Evolutionary conservation across 2,113 vertebrate genomes (phyloP), one percentile per base, ranked within the genome.

Genomic region (Alosa alosa): DNA sequence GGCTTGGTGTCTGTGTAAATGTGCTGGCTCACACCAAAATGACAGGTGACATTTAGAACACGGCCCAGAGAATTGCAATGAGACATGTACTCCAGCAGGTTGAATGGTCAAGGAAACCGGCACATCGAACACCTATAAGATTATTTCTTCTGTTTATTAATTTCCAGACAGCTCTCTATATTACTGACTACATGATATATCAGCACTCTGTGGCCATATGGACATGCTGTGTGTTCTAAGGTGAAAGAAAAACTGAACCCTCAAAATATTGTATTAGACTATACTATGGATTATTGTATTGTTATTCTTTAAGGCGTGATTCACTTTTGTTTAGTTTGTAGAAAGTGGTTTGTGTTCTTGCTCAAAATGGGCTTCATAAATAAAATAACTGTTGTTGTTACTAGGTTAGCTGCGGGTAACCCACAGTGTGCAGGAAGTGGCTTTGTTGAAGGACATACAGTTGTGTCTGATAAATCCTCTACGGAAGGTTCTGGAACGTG

Each of bases 41-140:
- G 83, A 83, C 86, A 85, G 85, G 75, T 88, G 86, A 90, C 87
- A 89, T 82, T 83, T n/a, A 41, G 84, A 87, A 81, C 85, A 75
- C 86, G 84, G 90, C 84, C 83, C 90, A 90, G 75, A 87, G 81
- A 46, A 84, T 84, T 88, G 84, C 86, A 82, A 90, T 92, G 88
- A 91, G 85, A 90, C 75, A 81, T 88, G 46, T 20, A 68, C 22
- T 88, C 86, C 87, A 82, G 55, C 84, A 68, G 39, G 57, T 84
- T 36, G 25, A 72, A 11, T 11, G 64, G 64, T 72, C 64, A 36
- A 72, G 64, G 8, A 72, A 72, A 36, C 31, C 8, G 31, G 36
- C 64, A 31, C 25, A 17, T 64, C 20, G 3, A 64, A 64, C n/a
- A 64, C 22, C 25, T 64, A 64, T 6, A 22, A 20, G 60, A 64